phyloP scores from a whole-genome alignment of 2,888 invertebrate species.

The Tipula vernalis region DNA sequence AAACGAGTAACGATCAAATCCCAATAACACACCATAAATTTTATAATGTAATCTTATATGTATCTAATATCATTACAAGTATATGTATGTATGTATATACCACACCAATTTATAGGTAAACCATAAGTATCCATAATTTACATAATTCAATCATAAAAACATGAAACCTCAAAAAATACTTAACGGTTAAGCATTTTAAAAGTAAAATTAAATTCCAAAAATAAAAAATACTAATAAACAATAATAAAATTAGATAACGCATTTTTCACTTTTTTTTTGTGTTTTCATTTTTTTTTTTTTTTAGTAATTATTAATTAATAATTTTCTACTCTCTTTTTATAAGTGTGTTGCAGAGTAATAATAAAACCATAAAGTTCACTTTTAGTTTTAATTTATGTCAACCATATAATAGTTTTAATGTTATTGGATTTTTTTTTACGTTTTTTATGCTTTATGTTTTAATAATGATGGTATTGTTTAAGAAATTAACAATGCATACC shows the following conservation, averaged over 20 bases:
- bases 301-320: not conserved
- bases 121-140: not conserved
- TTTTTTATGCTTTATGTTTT: not conserved
- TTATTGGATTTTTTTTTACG: not conserved
- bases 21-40: not conserved
- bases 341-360: not conserved
- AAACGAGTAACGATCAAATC: not conserved
- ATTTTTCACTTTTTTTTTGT: not conserved
- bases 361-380: slow-evolving; percentile 4
- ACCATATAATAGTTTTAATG: not conserved
- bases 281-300: not conserved
- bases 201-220: not conserved
- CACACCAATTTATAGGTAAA: not conserved
- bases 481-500: not conserved
- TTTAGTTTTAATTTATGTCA: not conserved
- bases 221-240: not conserved
- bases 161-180: not conserved
- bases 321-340: not conserved
- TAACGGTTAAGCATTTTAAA: not conserved
- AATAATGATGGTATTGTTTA: not conserved
- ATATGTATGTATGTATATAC: not conserved
- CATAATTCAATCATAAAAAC: not conserved
- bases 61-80: no score
- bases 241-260: not conserved
- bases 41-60: not conserved